Evolutionary conservation across 2,113 vertebrate species (phyloP).

Genomic region (Ploceus nigricollis): DNA sequence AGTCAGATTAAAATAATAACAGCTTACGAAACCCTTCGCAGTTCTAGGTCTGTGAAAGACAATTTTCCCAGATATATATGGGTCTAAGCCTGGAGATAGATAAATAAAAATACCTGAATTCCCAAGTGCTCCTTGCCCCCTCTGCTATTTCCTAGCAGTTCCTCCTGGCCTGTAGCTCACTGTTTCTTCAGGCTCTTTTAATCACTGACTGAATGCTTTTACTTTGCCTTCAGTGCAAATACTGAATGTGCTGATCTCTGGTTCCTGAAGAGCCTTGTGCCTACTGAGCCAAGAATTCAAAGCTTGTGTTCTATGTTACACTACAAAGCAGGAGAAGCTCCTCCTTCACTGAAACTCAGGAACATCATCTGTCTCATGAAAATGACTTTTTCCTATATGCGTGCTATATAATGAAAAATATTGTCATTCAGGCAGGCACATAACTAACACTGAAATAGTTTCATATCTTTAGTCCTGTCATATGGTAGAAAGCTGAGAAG

Average conservation of each 20-base stretch:
- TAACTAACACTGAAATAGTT: background rate
- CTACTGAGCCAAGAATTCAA: background rate
- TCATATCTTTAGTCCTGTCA: background rate
- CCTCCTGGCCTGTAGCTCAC: background rate
- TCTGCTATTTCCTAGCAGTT: background rate
- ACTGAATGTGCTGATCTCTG: background rate
- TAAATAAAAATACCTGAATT: background rate
- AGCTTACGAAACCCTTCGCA: background rate
- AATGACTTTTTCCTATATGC: background rate
- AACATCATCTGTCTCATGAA: background rate
- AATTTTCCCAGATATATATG: background rate
- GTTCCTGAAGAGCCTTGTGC: background rate
- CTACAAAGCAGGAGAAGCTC: background rate
- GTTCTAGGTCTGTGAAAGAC: background rate
- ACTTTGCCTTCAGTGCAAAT: background rate
- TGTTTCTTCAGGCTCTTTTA: background rate
- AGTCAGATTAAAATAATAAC: background rate
- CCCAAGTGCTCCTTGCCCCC: background rate
- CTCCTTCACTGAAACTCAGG: background rate
- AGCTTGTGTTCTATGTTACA: background rate
- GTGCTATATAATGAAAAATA: background rate
- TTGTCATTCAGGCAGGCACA: background rate
- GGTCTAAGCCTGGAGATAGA: background rate
- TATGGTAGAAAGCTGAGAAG: background rate
- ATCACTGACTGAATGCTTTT: background rate